These are phyloP conservation scores for Agrotis puta DNA, from an alignment of 2,888 invertebrate species.

Conservation along the genomic window DNA sequence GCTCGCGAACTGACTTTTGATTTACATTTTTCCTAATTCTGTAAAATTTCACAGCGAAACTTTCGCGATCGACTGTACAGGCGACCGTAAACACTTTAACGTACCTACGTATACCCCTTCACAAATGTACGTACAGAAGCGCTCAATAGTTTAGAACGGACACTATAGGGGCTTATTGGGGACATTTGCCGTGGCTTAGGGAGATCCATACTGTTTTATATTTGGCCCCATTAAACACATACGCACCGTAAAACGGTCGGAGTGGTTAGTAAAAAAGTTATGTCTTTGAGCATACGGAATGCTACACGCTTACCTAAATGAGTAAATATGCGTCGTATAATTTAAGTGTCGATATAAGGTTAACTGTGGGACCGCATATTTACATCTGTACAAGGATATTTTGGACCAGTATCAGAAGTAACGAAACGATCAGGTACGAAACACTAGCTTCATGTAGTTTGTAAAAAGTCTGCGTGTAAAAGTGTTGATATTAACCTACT, in stretches of 20 bases:
- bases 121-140: conserved; percentile 50
- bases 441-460: not conserved
- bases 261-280: conserved; percentile 62
- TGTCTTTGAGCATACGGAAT: conserved; percentile 29
- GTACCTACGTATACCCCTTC: conserved; percentile 55
- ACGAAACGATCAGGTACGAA: too few species aligned
- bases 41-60: not conserved
- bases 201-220: conserved; percentile 60
- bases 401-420: not conserved
- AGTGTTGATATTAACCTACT: too few species aligned
- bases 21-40: not conserved
- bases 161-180: conserved; percentile 61
- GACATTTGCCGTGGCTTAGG: conserved; percentile 55
- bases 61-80: conserved; percentile 51
- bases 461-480: too few species aligned
- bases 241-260: conserved; percentile 46
- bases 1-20: too few species aligned
- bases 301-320: conserved; percentile 11
- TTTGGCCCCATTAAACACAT: conserved; percentile 58
- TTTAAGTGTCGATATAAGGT: conserved; percentile 10
- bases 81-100: conserved; percentile 69
- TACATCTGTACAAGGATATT: not conserved
- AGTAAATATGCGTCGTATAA: conserved; percentile 23
- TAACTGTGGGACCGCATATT: not conserved
- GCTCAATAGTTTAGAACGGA: conserved; percentile 64